These are phyloP conservation scores for Xerus inauris DNA, from an alignment of 2,113 vertebrate genomes.

Conservation along the genomic window DNA sequence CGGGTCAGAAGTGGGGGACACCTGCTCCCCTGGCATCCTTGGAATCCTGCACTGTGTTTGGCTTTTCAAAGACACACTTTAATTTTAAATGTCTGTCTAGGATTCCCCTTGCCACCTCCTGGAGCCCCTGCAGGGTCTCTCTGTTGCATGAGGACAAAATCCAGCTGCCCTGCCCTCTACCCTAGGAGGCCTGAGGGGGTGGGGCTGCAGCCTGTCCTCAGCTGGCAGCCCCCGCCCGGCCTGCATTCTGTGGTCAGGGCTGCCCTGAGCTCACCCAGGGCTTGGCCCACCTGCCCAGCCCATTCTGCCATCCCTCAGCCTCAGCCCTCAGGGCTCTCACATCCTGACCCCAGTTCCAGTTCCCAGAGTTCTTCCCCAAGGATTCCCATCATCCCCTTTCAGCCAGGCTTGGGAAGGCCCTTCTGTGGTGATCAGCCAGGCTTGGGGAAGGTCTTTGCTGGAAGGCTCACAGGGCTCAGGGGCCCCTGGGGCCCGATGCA, in stretches of 20 bases:
- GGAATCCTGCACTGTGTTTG: not conserved
- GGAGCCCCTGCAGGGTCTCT: not conserved
- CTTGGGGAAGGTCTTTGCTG: not conserved
- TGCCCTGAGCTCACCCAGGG: not conserved
- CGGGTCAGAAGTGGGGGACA: rapidly evolving
- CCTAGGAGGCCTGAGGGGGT: not conserved
- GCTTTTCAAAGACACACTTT: not conserved
- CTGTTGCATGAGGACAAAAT: not conserved
- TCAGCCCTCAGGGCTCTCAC: not conserved
- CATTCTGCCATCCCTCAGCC: no score
- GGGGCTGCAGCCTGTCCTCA: no score
- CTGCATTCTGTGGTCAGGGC: not conserved
- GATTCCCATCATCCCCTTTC: no score
- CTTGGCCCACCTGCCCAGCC: not conserved
- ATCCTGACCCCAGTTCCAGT: not conserved
- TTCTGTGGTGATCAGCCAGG: no score
- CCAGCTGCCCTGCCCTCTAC: no score
- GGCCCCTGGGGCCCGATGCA: not conserved
- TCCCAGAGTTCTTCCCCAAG: no score
- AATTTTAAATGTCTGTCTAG: not conserved
- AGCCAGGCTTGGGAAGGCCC: no score
- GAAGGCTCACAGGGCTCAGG: not conserved
- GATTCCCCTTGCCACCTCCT: rapidly evolving
- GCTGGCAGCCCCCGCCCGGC: no score
- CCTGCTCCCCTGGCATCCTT: no score